Base-by-base conservation (phyloP, 1,140 invertebrate species). In the Luehdorfia chinensis region DNA sequence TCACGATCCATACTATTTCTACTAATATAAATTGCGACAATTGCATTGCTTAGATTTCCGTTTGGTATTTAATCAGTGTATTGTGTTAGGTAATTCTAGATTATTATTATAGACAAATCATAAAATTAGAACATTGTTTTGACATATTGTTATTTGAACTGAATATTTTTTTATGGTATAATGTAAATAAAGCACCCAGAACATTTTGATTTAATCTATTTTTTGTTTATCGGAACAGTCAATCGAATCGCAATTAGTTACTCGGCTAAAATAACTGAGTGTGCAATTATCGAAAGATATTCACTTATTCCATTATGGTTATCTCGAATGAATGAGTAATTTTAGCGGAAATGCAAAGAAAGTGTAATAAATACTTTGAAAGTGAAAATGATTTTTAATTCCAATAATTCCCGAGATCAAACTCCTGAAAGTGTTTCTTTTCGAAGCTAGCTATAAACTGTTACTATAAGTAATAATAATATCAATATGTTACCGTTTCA, bases 1-100 rank as follows among this genome's bases (percentile, higher is more conserved):
- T 43, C 39, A 43, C 39, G 39, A 43, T n/a, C 14, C 19, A 1
- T 37, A 21, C 23, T 14, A 15, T 16, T 43, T 43, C 39, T 4
- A 16, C 25, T 13, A 43, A 43, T 9, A 43, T 2, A n/a, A 8
- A 27, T 1, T 7, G 2, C 12, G 19, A 23, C 9, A 12, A 39
- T 14, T 37, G 18, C 3, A 3, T 4, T 21, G 4, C 11, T 43
- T 7, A 1, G 9, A 43, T 39, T 39, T 39, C 36, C 14, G 25
- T 7, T 11, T 9, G 21, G 11, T 41, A 41, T 41, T 13, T 7
- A 11, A 30, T 30, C 15, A 16, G 14, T 18, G 7, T 34, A n/a
- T 12, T 31, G 19, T 21, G 19, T 21, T 21, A 21, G 19, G 6
- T 21, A 21, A 21, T 3, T 21, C 2, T 21, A 21, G 19, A 6